Evolutionary conservation across 1,140 invertebrate genomes (phyloP).

Genomic region (Drosophila novamexicana): DNA sequence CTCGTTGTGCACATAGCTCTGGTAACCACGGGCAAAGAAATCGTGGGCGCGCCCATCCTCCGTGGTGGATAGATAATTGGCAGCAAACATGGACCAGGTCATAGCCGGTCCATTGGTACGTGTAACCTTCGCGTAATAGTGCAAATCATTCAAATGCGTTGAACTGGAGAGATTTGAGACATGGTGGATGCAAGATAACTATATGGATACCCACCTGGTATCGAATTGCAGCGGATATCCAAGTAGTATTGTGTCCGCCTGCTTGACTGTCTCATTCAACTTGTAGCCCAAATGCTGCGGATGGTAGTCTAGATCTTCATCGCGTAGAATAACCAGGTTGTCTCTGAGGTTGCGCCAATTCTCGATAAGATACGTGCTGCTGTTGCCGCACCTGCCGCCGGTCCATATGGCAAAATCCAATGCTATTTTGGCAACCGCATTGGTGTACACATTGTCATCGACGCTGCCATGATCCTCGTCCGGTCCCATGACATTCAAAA

Average conservation of each 20-base stretch:
- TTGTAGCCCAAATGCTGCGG: conserved; percentile 85
- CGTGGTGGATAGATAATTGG: conserved; percentile 84
- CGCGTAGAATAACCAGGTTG: conserved; percentile 85
- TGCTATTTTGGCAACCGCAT: conserved; percentile 86
- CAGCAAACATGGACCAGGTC: conserved; percentile 87
- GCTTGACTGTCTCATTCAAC: conserved; percentile 85
- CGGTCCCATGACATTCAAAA: conserved; percentile 86
- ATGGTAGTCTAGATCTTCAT: conserved; percentile 85
- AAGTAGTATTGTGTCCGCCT: conserved; percentile 86
- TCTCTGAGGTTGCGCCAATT: conserved; percentile 85
- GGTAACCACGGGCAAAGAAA: conserved; percentile 85
- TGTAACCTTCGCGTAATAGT: conserved; percentile 85
- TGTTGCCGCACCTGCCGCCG: conserved; percentile 45
- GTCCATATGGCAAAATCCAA: conserved; percentile 85
- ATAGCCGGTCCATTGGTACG: conserved; percentile 86
- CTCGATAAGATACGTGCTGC: conserved; percentile 18
- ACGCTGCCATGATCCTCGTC: conserved; percentile 86
- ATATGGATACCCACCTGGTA: conserved; percentile 64
- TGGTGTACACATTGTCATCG: conserved; percentile 86
- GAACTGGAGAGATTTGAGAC: conserved; percentile 16
- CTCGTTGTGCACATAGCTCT: conserved; percentile 85
- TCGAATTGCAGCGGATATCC: conserved; percentile 86
- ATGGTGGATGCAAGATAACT: neutral
- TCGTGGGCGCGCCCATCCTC: conserved; percentile 80
- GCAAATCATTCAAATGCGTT: conserved; percentile 85